These are phyloP conservation scores for Mycetomoellerius zeteki DNA, from an alignment of 1,140 invertebrate species.

Conservation along the genomic window DNA sequence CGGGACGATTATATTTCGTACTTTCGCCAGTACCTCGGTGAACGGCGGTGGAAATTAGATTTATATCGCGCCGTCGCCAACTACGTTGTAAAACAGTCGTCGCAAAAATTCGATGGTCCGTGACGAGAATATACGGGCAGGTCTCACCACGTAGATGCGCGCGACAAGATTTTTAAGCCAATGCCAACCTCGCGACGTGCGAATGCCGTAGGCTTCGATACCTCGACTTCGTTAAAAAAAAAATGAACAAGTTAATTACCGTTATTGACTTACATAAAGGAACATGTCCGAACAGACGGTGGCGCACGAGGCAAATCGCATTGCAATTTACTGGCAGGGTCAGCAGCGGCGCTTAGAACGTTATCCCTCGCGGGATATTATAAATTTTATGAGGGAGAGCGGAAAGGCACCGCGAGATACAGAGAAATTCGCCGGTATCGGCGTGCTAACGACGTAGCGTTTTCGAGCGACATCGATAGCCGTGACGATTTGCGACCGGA, in stretches of 20 bases:
- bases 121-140: slow-evolving; percentile 39
- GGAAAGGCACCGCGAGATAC: slow-evolving; percentile 3
- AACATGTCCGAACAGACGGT: background rate
- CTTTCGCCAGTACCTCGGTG: slow-evolving; percentile 27
- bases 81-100: slow-evolving; percentile 57
- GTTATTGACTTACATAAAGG: slow-evolving; percentile 69
- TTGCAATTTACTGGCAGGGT: slow-evolving; percentile 55
- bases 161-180: slow-evolving; percentile 30
- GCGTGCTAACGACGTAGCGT: background rate
- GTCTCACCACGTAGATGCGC: slow-evolving; percentile 18
- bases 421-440: slow-evolving; percentile 8
- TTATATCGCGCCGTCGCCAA: slow-evolving; percentile 53
- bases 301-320: slow-evolving; percentile 33
- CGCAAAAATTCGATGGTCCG: slow-evolving; percentile 61
- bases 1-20: slow-evolving; percentile 22
- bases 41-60: slow-evolving; percentile 66
- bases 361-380: slow-evolving; percentile 22
- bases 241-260: slow-evolving; percentile 72
- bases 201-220: slow-evolving; percentile 2
- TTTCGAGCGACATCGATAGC: slow-evolving; percentile 33
- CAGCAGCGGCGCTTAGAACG: slow-evolving; percentile 36
- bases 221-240: slow-evolving; percentile 21
- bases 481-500: background rate
- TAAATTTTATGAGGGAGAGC: background rate
- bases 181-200: background rate